Base-by-base conservation (phyloP, 2,113 vertebrate species). In the Serilophus lunatus region DNA sequence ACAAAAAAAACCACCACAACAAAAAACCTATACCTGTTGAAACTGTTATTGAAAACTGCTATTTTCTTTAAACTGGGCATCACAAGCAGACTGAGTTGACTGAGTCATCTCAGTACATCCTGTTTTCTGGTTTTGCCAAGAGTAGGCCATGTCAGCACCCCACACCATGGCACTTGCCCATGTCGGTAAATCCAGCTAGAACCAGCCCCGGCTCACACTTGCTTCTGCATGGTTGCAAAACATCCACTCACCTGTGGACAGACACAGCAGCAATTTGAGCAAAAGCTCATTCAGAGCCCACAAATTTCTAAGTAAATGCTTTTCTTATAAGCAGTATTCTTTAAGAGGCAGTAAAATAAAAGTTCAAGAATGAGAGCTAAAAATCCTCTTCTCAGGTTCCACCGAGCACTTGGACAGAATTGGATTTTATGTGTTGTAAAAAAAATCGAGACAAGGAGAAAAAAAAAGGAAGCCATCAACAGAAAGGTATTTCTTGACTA, bases 401-500 rank as follows among this genome's bases (percentile, higher is more conserved):
- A 50, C 26, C 24, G 42, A 75, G 10, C 20, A 19, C 56, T 92
- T 88, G 17, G 18, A 74, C 35, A 64, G 70, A 88, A 44, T 40
- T 49, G 25, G 40, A 63, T 92, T 80, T 83, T 57, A 35, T 69
- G 13, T 51, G 29, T 49, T 65, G 44, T 18, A n/a, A n/a, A 49
- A 6, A n/a, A 5, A 82, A 6, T 0, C 40, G 23, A 8, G 23
- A 5, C 3, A n/a, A 44, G 29, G 22, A 7, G 0, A 2, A 47
- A 2, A 35, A 7, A 65, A 61, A 75, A 36, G 14, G 12, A 74
- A 75, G 3, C 6, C 13, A 75, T 44, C 26, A 63, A 25, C 36
- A 87, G 44, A 57, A 82, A 75, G 83, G 44, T 68, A 20, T 61
- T 70, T 79, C 20, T 60, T 3, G 28, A 61, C 19, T 64, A 72